phyloP scores from a whole-genome alignment of 2,797 vertebrate species.

The Oreochromis grahami region DNA sequence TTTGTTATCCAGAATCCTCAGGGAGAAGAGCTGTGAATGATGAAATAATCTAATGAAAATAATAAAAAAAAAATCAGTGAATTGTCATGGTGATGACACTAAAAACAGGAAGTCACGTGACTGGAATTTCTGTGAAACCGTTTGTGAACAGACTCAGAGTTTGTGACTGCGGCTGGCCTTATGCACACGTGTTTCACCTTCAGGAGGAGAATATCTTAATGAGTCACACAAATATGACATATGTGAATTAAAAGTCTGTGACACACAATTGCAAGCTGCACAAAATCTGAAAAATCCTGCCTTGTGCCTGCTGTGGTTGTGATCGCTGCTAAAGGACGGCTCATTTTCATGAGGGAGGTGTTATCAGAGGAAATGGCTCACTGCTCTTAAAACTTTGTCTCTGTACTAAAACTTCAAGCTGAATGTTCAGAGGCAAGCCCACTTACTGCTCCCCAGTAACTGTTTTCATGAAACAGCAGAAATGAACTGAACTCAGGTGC shows the following conservation, averaged over 20 bases:
- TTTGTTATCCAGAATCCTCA: not conserved
- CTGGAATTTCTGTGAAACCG: not conserved
- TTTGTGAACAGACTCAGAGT: not conserved
- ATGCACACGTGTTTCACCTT: not conserved
- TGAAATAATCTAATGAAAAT: not conserved
- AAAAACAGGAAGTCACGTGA: not conserved
- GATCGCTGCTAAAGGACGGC: no score
- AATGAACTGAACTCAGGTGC: no score
- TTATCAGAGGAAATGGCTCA: no score
- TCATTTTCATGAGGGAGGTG: no score
- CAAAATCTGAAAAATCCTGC: not conserved
- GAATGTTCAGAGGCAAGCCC: no score
- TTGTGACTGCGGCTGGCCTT: not conserved
- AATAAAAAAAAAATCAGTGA: not conserved
- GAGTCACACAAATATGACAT: not conserved
- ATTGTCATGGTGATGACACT: not conserved
- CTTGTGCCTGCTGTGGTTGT: no score
- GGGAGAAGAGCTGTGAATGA: not conserved
- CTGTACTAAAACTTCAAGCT: no score
- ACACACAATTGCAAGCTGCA: not conserved
- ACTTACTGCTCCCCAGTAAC: no score
- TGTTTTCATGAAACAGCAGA: no score
- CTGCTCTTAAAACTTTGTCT: no score
- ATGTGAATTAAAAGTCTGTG: not conserved
- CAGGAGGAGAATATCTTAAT: not conserved